Evolutionary conservation across 1,140 invertebrate species (phyloP), one percentile per base, ranked within the genome.

Genomic region (Mya arenaria): DNA sequence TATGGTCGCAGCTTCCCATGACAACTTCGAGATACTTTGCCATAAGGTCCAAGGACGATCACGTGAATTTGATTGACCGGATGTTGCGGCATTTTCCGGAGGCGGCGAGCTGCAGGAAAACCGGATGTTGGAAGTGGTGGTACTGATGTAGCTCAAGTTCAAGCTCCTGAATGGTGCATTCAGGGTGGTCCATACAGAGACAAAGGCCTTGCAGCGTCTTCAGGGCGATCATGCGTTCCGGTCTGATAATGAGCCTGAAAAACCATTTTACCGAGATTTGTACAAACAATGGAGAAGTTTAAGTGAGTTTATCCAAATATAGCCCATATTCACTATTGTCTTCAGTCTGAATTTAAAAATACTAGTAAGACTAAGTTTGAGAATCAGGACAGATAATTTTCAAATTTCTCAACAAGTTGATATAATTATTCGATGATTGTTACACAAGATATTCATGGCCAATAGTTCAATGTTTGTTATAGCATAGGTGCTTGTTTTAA

Each of bases 111-210:
- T 66, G n/a, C 6, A 75, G 63, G 52, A 85, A 85, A 1, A 82
- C 23, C 17, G 82, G 32, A 30, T 56, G 52, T 36, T 88, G 85
- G 60, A 66, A 74, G 4, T 72, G 41, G 63, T 85, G 86, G 23
- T 83, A 63, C 8, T 84, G 86, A 4, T 84, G 79, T 0, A 90
- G 65, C 23, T 86, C 65, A 4, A 90, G 56, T 56, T 90, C 89
- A 25, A 90, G 17, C 32, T 87, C 81, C 0, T 84, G 52, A 15
- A 88, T 65, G n/a, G 65, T 39, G 56, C 77, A 86, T 19, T 36
- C 30, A 5, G 83, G 41, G 19, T 60, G 52, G 8, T 68, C 36
- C 13, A 90, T 52, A 0, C 84, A 62, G 6, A 60, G 44, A 28
- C 84, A 71, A 1, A 90, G 69, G 3, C 87, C 87, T 1, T 84